A percentile compares a stretch with the other conserved stretches of the same genome.
Conservation (phyloP, 2,797 vertebrate species). For the Danio kyathit region DNA sequence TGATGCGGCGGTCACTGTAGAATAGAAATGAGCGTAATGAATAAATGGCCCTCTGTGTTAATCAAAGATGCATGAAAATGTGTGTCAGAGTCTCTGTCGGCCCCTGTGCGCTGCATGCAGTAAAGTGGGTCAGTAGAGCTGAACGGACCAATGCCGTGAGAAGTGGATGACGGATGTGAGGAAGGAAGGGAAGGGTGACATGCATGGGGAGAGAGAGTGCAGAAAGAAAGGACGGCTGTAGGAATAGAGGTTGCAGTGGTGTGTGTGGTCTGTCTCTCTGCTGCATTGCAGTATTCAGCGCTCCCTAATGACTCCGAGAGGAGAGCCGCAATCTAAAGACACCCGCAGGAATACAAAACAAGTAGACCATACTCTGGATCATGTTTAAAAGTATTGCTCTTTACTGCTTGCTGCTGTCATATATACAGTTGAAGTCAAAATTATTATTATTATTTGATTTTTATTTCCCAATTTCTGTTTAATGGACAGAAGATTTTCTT, state of each 20-base stretch:
- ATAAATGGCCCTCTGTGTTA: conserved; percentile 37
- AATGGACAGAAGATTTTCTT: too few relatives aligned
- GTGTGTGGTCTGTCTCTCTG: conserved; percentile 49
- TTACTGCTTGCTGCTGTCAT: neutral
- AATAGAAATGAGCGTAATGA: conserved; percentile 37
- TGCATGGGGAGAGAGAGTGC: neutral
- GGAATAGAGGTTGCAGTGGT: conserved; percentile 19
- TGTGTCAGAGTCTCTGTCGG: conserved; percentile 44
- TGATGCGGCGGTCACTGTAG: conserved; percentile 32
- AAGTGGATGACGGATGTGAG: conserved; percentile 7
- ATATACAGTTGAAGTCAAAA: too few relatives aligned
- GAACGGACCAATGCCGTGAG: conserved; percentile 15
- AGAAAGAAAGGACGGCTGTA: neutral
- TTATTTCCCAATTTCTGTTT: too few relatives aligned
- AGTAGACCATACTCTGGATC: neutral
- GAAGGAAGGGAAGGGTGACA: conserved; percentile 34
- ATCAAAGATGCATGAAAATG: conserved; percentile 59
- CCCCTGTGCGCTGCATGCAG: conserved; percentile 13
- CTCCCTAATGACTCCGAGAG: conserved; percentile 28
- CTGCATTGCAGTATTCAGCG: conserved; percentile 63
- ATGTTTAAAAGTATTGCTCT: neutral
- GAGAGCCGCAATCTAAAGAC: conserved; percentile 31
- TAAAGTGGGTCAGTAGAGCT: conserved; percentile 64
- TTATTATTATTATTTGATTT: too few relatives aligned
- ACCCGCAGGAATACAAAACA: conserved; percentile 14